Evolutionary conservation across 2,113 vertebrate genomes (phyloP).

Genomic region (Bagarius yarrelli): DNA sequence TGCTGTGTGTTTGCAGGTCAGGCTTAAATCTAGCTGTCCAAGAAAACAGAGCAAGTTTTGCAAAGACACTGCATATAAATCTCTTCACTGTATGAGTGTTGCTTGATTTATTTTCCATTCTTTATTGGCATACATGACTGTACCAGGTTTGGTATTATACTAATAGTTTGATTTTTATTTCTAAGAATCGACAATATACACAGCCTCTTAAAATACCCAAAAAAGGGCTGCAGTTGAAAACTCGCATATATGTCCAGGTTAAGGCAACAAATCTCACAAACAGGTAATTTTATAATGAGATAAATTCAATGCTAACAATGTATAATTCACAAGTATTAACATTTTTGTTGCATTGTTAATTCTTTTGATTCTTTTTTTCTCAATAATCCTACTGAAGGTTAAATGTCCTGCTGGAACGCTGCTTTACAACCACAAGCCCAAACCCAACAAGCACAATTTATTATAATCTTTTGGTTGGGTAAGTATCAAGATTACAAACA

Average conservation of each 20-base stretch:
- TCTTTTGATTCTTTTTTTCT: not conserved
- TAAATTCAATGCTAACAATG: not conserved
- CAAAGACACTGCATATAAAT: conserved; percentile 68
- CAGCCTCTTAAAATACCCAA: conserved; percentile 49
- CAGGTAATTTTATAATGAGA: conserved; percentile 55
- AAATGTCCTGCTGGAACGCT: conserved; percentile 71
- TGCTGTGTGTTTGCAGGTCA: conserved; percentile 44
- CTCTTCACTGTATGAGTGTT: conserved; percentile 56
- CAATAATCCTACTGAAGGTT: conserved; percentile 50
- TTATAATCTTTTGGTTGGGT: conserved; percentile 71
- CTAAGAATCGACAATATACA: conserved; percentile 43
- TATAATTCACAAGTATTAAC: not conserved
- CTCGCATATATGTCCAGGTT: conserved; percentile 68
- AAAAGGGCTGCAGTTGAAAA: conserved; percentile 62
- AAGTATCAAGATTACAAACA: conserved; percentile 2
- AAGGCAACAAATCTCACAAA: conserved; percentile 71
- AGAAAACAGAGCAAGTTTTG: conserved; percentile 74
- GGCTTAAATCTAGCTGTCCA: conserved; percentile 58
- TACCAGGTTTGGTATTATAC: not conserved
- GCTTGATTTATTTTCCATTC: not conserved
- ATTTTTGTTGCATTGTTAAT: not conserved
- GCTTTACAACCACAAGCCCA: conserved; percentile 68
- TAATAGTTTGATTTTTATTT: not conserved
- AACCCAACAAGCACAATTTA: conserved; percentile 62
- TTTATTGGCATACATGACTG: not conserved